Conservation (phyloP, 2,113 vertebrate species). For the Pteronura brasiliensis region DNA sequence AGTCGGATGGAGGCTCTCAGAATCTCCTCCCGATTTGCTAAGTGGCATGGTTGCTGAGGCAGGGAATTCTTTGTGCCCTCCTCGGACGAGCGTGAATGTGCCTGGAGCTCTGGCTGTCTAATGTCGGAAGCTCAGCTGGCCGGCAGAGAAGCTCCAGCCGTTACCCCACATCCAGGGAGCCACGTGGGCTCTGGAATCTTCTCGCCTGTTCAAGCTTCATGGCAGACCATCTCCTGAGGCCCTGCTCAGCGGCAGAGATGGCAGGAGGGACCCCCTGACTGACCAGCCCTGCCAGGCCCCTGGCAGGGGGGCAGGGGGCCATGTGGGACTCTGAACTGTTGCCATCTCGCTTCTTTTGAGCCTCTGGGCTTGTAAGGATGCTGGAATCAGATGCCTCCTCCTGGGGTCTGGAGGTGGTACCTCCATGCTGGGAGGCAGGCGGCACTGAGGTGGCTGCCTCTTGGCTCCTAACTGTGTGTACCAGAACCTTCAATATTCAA, state of each 20-base stretch:
- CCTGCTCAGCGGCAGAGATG: neutral
- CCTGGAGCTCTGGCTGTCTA: neutral
- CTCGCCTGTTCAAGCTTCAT: too few relatives aligned
- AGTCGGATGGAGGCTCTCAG: accelerated
- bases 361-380: neutral
- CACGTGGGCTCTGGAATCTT: neutral
- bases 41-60: neutral
- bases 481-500: neutral
- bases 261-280: neutral
- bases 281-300: neutral
- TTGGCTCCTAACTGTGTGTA: neutral
- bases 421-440: accelerated
- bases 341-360: neutral
- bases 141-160: accelerated
- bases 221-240: neutral
- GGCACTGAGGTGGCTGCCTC: accelerated
- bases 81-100: neutral
- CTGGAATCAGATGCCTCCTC: neutral
- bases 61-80: accelerated
- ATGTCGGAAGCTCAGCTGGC: neutral
- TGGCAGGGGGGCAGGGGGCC: neutral
- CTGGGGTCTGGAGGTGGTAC: accelerated
- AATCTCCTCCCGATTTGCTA: neutral
- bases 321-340: neutral
- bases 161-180: neutral